A percentile compares a stretch with the other conserved stretches of the same genome.
These are phyloP conservation scores for Drosophila prolongata DNA, from an alignment of 2,888 invertebrate genomes.

Conservation along the genomic window DNA sequence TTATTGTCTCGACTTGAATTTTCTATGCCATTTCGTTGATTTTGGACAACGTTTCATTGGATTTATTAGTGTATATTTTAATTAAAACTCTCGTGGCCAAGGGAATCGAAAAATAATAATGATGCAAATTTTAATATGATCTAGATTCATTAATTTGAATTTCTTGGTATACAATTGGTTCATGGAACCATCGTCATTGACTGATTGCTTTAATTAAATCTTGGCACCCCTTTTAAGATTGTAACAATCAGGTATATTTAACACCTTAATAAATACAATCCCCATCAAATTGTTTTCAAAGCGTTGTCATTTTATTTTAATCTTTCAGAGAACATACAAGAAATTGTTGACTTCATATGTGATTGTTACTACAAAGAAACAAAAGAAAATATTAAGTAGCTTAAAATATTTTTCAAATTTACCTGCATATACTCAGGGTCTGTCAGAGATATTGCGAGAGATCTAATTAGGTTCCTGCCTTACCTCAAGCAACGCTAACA, in stretches of 20 bases:
- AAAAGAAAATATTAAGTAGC: slow-evolving; percentile 32
- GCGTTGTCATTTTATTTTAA: not conserved
- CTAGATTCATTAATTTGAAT: no score
- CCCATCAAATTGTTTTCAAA: not conserved
- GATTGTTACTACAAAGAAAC: slow-evolving; percentile 13
- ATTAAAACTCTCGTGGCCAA: not conserved
- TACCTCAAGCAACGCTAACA: slow-evolving; percentile 19
- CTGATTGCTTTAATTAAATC: not conserved
- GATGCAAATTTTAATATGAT: not conserved
- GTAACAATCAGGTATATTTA: no score
- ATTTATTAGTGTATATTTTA: no score
- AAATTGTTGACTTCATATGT: slow-evolving; percentile 1
- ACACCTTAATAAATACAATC: not conserved
- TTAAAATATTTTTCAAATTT: slow-evolving; percentile 30
- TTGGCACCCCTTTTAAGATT: no score
- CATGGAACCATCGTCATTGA: not conserved
- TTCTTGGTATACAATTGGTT: no score
- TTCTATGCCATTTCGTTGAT: not conserved
- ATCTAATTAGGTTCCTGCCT: slow-evolving; percentile 44
- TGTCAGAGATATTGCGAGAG: slow-evolving; percentile 29
- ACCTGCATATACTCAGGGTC: slow-evolving; percentile 7
- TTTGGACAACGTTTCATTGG: not conserved
- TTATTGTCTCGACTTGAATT: slow-evolving; percentile 8
- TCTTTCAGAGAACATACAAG: not conserved
- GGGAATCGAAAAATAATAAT: not conserved